phyloP scores from a whole-genome alignment of 2,797 vertebrate species.

The Periparus ater region DNA sequence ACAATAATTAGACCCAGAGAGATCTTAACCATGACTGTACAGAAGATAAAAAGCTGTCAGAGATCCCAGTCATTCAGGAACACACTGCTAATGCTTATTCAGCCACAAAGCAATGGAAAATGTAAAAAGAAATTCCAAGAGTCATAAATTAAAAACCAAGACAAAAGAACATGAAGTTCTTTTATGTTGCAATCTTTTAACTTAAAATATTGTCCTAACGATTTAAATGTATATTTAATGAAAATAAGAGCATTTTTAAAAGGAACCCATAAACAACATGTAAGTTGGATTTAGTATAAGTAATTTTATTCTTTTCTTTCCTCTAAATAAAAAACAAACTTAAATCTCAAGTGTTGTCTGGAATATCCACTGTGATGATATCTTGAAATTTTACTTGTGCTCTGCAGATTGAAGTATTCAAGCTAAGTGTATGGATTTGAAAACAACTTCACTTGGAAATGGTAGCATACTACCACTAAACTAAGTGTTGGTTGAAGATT shows the following conservation, averaged over 20 bases:
- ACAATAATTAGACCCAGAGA: slow-evolving; percentile 11
- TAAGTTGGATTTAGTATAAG: not conserved
- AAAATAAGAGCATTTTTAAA: not conserved
- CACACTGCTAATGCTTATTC: not conserved
- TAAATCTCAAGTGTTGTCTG: not conserved
- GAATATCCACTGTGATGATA: not conserved
- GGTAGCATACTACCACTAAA: not conserved
- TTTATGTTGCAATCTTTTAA: not conserved
- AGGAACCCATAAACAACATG: not conserved
- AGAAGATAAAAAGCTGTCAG: not conserved
- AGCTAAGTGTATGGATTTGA: not conserved
- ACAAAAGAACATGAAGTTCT: not conserved
- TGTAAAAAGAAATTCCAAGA: not conserved
- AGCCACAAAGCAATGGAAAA: not conserved
- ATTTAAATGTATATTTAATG: not conserved
- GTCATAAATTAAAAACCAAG: not conserved
- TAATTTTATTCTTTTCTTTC: not conserved
- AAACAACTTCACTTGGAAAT: not conserved
- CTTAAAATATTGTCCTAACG: not conserved
- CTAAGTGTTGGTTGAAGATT: not conserved
- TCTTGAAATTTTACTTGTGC: not conserved
- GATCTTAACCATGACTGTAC: not conserved
- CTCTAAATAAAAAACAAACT: not conserved
- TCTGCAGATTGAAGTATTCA: not conserved
- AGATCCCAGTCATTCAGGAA: not conserved